These are phyloP conservation scores for Cyprinodon diabolis DNA, from an alignment of 2,797 vertebrate species.

Conservation along the genomic window DNA sequence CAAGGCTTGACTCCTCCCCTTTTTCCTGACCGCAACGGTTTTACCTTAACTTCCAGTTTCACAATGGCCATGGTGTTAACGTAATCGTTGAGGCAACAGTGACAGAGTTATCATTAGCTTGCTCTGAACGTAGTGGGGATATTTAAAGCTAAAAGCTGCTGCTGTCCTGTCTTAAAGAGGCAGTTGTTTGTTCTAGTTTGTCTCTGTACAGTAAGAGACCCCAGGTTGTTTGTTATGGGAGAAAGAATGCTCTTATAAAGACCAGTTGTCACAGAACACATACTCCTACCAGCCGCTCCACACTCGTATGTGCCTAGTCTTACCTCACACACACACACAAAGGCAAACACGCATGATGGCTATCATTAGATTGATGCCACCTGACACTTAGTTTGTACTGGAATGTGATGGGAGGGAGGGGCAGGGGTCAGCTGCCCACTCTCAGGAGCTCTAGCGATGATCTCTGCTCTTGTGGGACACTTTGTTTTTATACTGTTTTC, in stretches of 20 bases:
- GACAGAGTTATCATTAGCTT: conserved; percentile 34
- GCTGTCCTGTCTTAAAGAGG: conserved; percentile 18
- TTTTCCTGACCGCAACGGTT: conserved; percentile 19
- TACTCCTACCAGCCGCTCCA: conserved; percentile 18
- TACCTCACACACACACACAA: conserved; percentile 55
- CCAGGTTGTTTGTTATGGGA: conserved; percentile 22
- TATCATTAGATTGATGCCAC: conserved; percentile 79
- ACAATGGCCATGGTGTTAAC: conserved; percentile 28
- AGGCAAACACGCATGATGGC: conserved; percentile 74
- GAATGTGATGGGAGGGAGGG: conserved; percentile 73
- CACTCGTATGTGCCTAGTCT: conserved; percentile 56
- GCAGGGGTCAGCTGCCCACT: conserved; percentile 60
- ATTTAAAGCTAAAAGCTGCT: conserved; percentile 37
- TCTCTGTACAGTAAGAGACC: conserved; percentile 26
- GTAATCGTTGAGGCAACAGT: conserved; percentile 33
- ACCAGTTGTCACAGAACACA: conserved; percentile 61
- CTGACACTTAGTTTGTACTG: conserved; percentile 77
- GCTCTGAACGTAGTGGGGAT: conserved; percentile 42
- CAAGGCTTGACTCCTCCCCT: conserved; percentile 33
- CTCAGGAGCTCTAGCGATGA: conserved; percentile 53
- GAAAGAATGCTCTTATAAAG: conserved; percentile 63
- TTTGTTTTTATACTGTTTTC: conserved; percentile 14
- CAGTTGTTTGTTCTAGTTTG: conserved; percentile 30
- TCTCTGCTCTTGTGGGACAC: conserved; percentile 44
- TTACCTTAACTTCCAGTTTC: conserved; percentile 16